phyloP scores from a whole-genome alignment of 2,797 vertebrate genomes.

The Cheracebus regulus region DNA sequence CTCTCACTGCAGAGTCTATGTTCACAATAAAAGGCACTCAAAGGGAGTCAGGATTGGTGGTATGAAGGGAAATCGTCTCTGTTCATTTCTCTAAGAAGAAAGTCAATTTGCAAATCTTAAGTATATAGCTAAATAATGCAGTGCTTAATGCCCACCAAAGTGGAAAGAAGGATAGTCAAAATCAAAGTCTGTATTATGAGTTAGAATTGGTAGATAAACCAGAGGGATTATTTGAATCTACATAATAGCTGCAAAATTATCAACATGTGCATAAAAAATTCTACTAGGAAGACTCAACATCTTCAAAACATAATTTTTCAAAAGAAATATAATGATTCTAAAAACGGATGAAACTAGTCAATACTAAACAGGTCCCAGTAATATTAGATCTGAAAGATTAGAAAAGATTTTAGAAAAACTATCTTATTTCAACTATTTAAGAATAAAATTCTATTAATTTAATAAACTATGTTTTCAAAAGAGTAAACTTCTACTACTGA shows the following conservation, averaged over 20 bases:
- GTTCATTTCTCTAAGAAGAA: slow-evolving; percentile 53
- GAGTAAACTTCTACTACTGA: slow-evolving; percentile 7
- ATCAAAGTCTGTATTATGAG: neutral
- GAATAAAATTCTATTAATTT: slow-evolving; percentile 45
- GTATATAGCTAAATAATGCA: neutral
- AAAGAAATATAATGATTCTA: slow-evolving; percentile 39
- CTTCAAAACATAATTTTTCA: slow-evolving; percentile 43
- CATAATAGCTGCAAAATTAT: slow-evolving; percentile 38
- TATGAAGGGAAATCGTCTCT: neutral
- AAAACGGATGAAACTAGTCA: slow-evolving; percentile 10
- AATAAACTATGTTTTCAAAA: slow-evolving; percentile 42
- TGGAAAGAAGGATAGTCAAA: slow-evolving; percentile 9
- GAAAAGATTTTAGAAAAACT: slow-evolving; percentile 21
- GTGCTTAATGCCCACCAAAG: slow-evolving; percentile 52
- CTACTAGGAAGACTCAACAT: neutral
- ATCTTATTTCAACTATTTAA: slow-evolving; percentile 52
- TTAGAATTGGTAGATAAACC: slow-evolving; percentile 31
- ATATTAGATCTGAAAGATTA: slow-evolving; percentile 41
- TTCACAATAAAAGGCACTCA: neutral
- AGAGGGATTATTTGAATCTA: slow-evolving; percentile 18
- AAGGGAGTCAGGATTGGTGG: neutral
- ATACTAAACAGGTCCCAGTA: slow-evolving; percentile 33
- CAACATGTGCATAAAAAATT: slow-evolving; percentile 53
- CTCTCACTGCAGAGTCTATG: neutral
- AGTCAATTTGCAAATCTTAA: slow-evolving; percentile 12